Evolutionary conservation across 2,797 vertebrate genomes (phyloP).

Genomic region (Oreochromis grahami): DNA sequence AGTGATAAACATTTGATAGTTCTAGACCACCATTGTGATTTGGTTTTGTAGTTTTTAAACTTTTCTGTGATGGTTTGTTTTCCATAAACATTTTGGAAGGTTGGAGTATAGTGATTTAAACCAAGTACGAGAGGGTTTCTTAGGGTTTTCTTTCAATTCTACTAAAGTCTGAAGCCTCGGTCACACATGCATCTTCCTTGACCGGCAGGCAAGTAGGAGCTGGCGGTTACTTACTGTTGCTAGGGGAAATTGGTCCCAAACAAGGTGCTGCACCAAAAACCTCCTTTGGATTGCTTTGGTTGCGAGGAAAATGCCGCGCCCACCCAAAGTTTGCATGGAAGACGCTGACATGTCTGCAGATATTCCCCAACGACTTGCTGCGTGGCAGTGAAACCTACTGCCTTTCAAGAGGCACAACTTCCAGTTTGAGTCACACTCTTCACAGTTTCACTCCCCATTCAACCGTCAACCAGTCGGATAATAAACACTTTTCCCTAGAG

Average conservation of each 20-base stretch:
- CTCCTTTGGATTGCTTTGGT: not conserved
- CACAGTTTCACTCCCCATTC: not conserved
- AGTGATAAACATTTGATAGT: not conserved
- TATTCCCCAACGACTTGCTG: not conserved
- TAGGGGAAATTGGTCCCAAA: not conserved
- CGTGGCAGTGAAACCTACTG: accelerated
- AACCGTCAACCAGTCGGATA: accelerated
- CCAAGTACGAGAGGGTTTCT: not conserved
- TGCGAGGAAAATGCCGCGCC: not conserved
- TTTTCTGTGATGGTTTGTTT: not conserved
- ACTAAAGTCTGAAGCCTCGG: not conserved
- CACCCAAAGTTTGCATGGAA: not conserved
- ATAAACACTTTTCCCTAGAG: not conserved
- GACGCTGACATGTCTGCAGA: not conserved
- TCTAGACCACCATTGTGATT: not conserved
- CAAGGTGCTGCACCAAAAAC: not conserved
- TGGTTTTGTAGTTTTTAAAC: not conserved
- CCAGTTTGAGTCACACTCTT: not conserved
- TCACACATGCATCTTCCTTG: not conserved
- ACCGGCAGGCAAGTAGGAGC: not conserved
- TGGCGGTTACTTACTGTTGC: not conserved
- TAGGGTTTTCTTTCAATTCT: not conserved
- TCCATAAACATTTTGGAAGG: not conserved
- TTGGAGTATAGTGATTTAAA: not conserved
- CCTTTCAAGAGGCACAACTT: not conserved